phyloP scores from a whole-genome alignment of 2,113 vertebrate species.

The Lasiurus cinereus region DNA sequence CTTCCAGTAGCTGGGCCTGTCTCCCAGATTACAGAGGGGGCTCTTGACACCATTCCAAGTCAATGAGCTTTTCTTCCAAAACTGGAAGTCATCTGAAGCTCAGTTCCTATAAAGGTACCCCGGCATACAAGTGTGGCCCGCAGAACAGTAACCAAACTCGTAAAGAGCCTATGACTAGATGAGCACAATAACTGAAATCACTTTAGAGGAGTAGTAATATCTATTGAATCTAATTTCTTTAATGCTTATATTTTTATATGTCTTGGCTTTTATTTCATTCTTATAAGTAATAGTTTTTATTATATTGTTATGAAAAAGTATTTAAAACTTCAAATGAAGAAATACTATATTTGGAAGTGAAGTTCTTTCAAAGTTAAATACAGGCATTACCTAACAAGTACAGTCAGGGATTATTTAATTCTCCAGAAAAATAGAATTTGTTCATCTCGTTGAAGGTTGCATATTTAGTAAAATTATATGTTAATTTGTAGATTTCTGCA shows the following conservation, averaged over 20 bases:
- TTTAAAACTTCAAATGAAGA: background rate
- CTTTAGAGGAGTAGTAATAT: background rate
- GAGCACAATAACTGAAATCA: background rate
- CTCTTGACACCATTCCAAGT: background rate
- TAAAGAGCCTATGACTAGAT: background rate
- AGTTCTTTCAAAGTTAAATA: background rate
- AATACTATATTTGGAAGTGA: background rate
- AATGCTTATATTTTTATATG: background rate
- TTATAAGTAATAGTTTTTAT: background rate
- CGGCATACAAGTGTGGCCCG: background rate
- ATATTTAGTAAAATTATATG: background rate
- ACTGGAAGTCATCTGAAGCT: background rate
- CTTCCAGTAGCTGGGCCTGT: background rate
- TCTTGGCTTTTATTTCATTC: slow-evolving; percentile 4
- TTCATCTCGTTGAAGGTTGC: background rate
- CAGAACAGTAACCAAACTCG: background rate
- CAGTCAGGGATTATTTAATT: background rate
- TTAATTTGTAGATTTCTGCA: background rate
- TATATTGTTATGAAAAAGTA: background rate
- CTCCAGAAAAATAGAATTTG: background rate
- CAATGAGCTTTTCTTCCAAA: background rate
- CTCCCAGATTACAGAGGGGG: background rate
- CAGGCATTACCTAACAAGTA: background rate
- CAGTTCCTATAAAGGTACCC: background rate
- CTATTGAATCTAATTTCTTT: background rate